Base-by-base conservation (phyloP, 2,113 vertebrate species). In the Manacus vitellinus region DNA sequence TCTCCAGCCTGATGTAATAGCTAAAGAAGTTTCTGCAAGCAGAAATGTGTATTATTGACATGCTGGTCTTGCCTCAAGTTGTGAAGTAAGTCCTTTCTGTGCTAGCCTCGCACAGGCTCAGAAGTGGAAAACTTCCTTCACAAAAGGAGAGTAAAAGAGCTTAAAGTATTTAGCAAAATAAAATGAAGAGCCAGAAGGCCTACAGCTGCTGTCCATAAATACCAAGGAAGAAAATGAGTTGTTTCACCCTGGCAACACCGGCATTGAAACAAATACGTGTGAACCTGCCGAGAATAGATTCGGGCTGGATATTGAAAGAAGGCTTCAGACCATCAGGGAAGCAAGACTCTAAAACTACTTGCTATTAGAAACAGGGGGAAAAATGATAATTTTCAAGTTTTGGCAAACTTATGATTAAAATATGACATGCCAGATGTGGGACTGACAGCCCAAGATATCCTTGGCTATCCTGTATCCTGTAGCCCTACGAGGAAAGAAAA, bases 21-120 rank as follows among this genome's bases (percentile, higher is more conserved):
- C 75, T 95, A 83, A 19, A 59, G 23, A 88, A 46, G 23, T 58
- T 85, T 85, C 82, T 73, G 67, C 58, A 90, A 79, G 56, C 16
- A 63, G 58, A 47, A 94, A 62, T 44, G 27, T 22, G 46, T 16
- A 19, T 83, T 82, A 96, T 70, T 77, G 88, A 85, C 56, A 44
- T 63, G 10, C 24, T 25, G 31, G 10, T 47, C 92, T 83, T 74
- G 74, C 82, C 75, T 67, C 21, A 41, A 86, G 62, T 88, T 80
- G 66, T 7, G 6, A 77, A 55, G 30, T 9, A 15, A 79, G 82
- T 46, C 46, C 4, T 94, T 71, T 88, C 55, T 46, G 25, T 4
- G 10, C 25, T 46, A 54, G 25, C 8, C 30, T 89, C 73, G 21
- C 12, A 67, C 14, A 43, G 62, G 11, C 9, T 56, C 27, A 74